Evolutionary conservation across 2,888 invertebrate species (phyloP), one percentile per base, ranked within the genome.

Genomic region (Leptopilina drosophilae): DNA sequence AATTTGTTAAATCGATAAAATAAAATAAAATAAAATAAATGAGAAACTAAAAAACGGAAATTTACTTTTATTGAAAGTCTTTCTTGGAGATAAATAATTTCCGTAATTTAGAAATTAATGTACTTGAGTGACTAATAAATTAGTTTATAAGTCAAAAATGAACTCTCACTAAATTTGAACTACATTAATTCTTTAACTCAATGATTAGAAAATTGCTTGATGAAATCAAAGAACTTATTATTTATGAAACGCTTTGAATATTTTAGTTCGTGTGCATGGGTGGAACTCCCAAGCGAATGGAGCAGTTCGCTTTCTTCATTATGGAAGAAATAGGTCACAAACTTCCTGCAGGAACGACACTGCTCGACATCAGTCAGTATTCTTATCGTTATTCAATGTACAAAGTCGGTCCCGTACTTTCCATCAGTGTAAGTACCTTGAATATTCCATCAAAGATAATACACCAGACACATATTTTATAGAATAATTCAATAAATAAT

Each of bases 361-460:
- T 98, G 73, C 95, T 95, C 89, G 97, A 98, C 92, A 97, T 98
- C 90, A 97, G 97, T 89, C 96, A 96, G 90, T 97, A 96, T 91
- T 97, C 98, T 9, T 97, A 98, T 91, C 94, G 98, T 85, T 98
- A 98, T 92, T 96, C 97, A 82, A 97, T 98, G 97, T 98, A 96
- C 93, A 98, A 98, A 95, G 97, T 98, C 80, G 97, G 97, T 14
- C 97, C 97, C 0, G 96, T 97, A 8, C 94, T 97, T 5, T 96
- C 95, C 81, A 95, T 97, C 86, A 97, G 96, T 91, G 96, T 96
- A 92, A 96, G 73, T 73, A 26, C n/a, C 33, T 73, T 26, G 20
- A n/a, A 73, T 73, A 56, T n/a, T 73, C 33, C 8, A 26, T 53
- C 53, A 69, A 69, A 69, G 53, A 12, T 73, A 11, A 11, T 49